These are phyloP conservation scores for Pachyrhynchus sulphureomaculatus DNA, from an alignment of 1,140 invertebrate genomes.

Conservation along the genomic window DNA sequence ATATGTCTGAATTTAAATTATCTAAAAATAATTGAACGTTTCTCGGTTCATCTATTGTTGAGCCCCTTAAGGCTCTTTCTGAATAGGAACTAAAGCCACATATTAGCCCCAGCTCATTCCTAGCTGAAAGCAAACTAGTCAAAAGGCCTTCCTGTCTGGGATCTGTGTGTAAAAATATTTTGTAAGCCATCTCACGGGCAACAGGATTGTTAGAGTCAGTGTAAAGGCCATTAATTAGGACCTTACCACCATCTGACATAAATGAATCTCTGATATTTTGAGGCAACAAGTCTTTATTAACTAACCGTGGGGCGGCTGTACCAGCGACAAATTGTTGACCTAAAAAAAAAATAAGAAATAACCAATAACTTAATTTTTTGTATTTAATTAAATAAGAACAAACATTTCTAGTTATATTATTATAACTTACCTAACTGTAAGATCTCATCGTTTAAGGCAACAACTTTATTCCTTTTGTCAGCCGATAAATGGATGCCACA, in stretches of 20 bases:
- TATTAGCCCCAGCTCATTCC: constrained; percentile 76
- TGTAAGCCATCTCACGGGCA: constrained; percentile 87
- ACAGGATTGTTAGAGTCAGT: constrained; percentile 77
- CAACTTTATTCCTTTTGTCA: constrained; percentile 71
- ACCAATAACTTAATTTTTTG: too few species aligned
- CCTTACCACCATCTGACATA: constrained; percentile 64
- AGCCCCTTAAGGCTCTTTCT: constrained; percentile 84
- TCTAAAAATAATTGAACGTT: constrained; percentile 80
- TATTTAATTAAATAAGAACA: too few species aligned
- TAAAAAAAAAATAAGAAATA: constrained; percentile 49
- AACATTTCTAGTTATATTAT: constrained; percentile 52
- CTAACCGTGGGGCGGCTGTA: constrained; percentile 64
- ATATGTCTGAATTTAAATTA: constrained; percentile 69
- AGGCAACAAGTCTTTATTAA: constrained; percentile 68
- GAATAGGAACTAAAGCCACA: constrained; percentile 89
- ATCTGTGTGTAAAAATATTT: constrained; percentile 81
- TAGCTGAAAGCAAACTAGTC: constrained; percentile 66
- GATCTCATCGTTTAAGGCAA: constrained; percentile 49
- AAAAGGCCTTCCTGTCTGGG: constrained; percentile 75
- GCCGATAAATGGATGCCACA: constrained; percentile 93
- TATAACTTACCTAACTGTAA: constrained; percentile 71
- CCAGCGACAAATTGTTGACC: constrained; percentile 86
- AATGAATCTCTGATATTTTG: constrained; percentile 56
- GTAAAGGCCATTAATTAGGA: constrained; percentile 76
- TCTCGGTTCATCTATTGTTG: constrained; percentile 78